Evolutionary conservation across 2,113 vertebrate genomes (phyloP), one percentile per base, ranked within the genome.

Genomic region (Nothocercus julius): DNA sequence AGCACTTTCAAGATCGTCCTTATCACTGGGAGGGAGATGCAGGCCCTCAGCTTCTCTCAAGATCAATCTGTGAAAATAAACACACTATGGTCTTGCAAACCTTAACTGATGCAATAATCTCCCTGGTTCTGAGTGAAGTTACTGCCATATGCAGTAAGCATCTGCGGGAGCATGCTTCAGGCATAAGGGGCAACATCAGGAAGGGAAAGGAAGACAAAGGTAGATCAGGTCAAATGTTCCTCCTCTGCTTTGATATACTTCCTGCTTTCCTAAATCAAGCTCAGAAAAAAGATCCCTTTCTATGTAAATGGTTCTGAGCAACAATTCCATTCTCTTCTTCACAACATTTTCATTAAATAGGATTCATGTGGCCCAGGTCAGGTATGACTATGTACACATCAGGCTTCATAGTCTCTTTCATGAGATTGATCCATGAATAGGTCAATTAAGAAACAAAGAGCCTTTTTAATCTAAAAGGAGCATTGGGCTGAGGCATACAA

Each of bases 401-500:
- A 0, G 40, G 14, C 18, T 90, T 59, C 38, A 38, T 17, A 79
- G 28, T 5, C n/a, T 82, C 10, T 61, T 94, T 85, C 62, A 77
- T 30, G 36, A 90, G 63, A 38, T 49, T 62, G 40, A 88, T 42
- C 51, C 70, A 74, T 28, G 2, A 84, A 72, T 51, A 73, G 47
- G 30, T 86, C 63, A 88, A 45, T 93, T 86, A 94, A 76, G 73
- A 89, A 92, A 92, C 56, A 92, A 83, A 88, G 76, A 54, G 20
- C 25, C 44, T 73, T 93, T 95, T 78, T 82, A 84, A 58, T 21
- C 49, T 62, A 69, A 80, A 94, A 89, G 30, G 13, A 90, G 34
- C 53, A 53, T 27, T 44, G 64, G 25, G 25, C 9, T 13, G 84
- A 88, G 87, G 38, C 47, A 66, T 32, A 92, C 15, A 90, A 64